Evolutionary conservation across 2,113 vertebrate genomes (phyloP), one percentile per base, ranked within the genome.

Genomic region (Psettodes erumei): DNA sequence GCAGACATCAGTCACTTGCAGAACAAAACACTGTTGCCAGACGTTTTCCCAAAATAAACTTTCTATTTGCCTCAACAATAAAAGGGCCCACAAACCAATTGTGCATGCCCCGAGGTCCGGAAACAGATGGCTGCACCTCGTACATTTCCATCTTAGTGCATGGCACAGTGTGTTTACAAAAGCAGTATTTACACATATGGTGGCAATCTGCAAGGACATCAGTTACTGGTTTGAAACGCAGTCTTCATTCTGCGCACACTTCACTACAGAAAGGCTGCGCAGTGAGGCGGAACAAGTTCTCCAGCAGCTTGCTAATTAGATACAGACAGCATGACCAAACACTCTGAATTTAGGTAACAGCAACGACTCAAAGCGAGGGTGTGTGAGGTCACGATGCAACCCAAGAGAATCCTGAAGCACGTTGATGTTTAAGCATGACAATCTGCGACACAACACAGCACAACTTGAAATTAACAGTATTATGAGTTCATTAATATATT

Each of bases 81-180:
- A 64, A n/a, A 62, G n/a, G 18, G 16, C 62, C 64, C 33, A 18
- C 42, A 67, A 71, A 75, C 82, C 72, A 58, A 68, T 54, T 27
- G 54, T 25, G 43, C 56, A 19, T 19, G 21, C 64, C 71, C 74
- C 28, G 42, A 56, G 42, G 59, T 79, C 77, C 4, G 1, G 67
- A 86, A 85, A 85, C 79, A 81, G 88, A 90, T 81, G 83, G 69
- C 70, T 63, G 35, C 59, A 81, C n/a, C 50, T 38, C 81, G 66
- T 65, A 71, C 61, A 54, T 75, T 83, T 82, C 55, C 50, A 71
- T 59, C 28, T 27, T 54, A 48, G 65, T 63, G 9, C 51, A 73
- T 76, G 71, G 60, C 66, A 56, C 62, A 54, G 16, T 60, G 10
- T 65, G 71, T 88, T 82, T 82, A 73, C 47, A 27, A 70, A 78